A percentile compares a stretch with the other conserved stretches of the same genome.
Evolutionary conservation across 2,888 invertebrate genomes (phyloP).

Genomic region (Therioaphis trifolii): DNA sequence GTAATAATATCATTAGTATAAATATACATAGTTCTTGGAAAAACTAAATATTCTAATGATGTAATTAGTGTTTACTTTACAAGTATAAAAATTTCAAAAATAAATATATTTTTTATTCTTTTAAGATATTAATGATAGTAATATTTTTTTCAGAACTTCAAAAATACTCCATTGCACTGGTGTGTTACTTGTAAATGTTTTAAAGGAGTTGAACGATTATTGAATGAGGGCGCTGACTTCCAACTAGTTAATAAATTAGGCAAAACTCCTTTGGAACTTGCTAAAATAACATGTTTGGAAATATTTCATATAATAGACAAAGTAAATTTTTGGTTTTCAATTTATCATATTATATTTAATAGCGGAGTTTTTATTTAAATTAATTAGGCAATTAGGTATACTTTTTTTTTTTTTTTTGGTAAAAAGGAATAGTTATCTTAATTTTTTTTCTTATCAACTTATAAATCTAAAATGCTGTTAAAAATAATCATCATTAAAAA

Average conservation of each 20-base stretch:
- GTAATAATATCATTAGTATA: too few species aligned
- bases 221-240: constrained; percentile 81
- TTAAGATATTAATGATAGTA: not conserved
- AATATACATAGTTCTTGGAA: too few species aligned
- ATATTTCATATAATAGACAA: constrained; percentile 39
- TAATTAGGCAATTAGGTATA: not conserved
- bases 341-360: not conserved
- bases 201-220: constrained; percentile 76
- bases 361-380: not conserved
- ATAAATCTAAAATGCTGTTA: not conserved
- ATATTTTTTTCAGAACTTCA: constrained; percentile 72
- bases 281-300: constrained; percentile 67
- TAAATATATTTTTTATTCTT: not conserved
- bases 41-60: too few species aligned
- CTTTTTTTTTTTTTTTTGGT: not conserved
- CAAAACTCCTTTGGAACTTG: constrained; percentile 77
- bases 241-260: constrained; percentile 79
- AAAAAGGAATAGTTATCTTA: too few species aligned
- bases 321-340: constrained; percentile 24
- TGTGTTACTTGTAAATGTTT: constrained; percentile 85
- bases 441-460: too few species aligned
- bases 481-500: not conserved
- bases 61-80: not conserved
- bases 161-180: constrained; percentile 95
- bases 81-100: too few species aligned